Percentiles rank a stretch among this genome's conserved stretches.
These are phyloP conservation scores for Phortica magna DNA, from an alignment of 2,888 invertebrate genomes.

Conservation along the genomic window DNA sequence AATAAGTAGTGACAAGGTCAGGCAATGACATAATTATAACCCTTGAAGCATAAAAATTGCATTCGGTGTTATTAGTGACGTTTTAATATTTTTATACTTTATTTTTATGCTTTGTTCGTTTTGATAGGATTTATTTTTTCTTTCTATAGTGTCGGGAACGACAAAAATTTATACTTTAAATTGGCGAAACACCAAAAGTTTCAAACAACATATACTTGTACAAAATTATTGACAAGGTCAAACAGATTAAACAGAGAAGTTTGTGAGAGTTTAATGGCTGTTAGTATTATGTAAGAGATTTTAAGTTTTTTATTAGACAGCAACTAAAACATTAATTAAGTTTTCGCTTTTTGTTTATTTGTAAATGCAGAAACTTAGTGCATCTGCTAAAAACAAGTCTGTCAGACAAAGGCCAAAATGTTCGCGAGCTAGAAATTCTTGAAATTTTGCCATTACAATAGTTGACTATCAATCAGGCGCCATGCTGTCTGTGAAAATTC, in stretches of 20 bases:
- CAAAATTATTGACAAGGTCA: no score
- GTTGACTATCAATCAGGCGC: not conserved
- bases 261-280: no score
- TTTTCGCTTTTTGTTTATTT: not conserved
- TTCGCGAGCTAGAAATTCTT: slow-evolving; percentile 22
- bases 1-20: slow-evolving; percentile 2
- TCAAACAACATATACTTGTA: no score
- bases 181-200: no score
- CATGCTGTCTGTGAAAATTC: not conserved
- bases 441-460: slow-evolving; percentile 10
- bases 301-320: no score
- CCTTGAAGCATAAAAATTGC: not conserved
- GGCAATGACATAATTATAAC: slow-evolving; percentile 14
- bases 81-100: not conserved
- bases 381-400: not conserved
- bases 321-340: not conserved
- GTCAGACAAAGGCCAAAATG: not conserved
- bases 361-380: not conserved
- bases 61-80: not conserved
- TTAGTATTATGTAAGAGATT: no score
- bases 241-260: no score
- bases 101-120: not conserved
- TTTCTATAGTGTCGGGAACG: not conserved
- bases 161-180: no score
- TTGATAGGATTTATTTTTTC: not conserved